These are phyloP conservation scores for Perizoma flavofasciatum DNA, from an alignment of 2,888 invertebrate genomes.

Conservation along the genomic window DNA sequence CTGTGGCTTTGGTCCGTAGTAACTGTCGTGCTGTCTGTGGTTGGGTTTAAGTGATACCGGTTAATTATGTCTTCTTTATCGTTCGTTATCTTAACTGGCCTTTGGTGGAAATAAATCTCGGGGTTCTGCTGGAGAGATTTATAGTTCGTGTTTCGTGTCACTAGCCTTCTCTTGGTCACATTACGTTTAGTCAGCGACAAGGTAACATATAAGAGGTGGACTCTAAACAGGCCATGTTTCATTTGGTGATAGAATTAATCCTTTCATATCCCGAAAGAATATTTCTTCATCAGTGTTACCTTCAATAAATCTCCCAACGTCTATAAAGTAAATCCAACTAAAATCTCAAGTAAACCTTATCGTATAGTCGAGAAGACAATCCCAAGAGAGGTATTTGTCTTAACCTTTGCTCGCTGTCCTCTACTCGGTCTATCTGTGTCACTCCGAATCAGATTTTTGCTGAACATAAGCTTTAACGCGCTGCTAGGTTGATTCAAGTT, in stretches of 20 bases:
- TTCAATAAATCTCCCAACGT: slow-evolving; percentile 24
- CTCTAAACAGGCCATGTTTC: too few species aligned
- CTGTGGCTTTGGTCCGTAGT: neutral
- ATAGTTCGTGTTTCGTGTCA: neutral
- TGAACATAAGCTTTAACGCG: slow-evolving; percentile 3
- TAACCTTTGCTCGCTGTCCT: slow-evolving; percentile 21
- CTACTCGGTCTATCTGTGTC: slow-evolving; percentile 3
- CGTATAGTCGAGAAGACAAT: slow-evolving; percentile 22
- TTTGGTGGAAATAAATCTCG: slow-evolving; percentile 18
- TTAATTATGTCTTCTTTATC: slow-evolving; percentile 43
- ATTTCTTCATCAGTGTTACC: slow-evolving; percentile 17
- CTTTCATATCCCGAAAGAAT: neutral
- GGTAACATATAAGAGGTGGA: too few species aligned
- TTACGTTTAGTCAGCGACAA: too few species aligned
- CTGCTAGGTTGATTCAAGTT: too few species aligned
- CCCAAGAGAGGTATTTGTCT: slow-evolving; percentile 24
- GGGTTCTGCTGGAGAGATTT: slow-evolving; percentile 3
- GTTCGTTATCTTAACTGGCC: slow-evolving; percentile 26
- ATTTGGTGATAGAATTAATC: too few species aligned
- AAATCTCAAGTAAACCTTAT: slow-evolving; percentile 29
- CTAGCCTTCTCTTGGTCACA: too few species aligned
- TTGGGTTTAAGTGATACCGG: slow-evolving; percentile 24
- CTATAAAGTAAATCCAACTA: slow-evolving; percentile 29
- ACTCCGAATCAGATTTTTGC: neutral
- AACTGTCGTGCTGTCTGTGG: slow-evolving; percentile 6